Evolutionary conservation across 2,888 invertebrate species (phyloP).

Genomic region (Cheilosia urbana): DNA sequence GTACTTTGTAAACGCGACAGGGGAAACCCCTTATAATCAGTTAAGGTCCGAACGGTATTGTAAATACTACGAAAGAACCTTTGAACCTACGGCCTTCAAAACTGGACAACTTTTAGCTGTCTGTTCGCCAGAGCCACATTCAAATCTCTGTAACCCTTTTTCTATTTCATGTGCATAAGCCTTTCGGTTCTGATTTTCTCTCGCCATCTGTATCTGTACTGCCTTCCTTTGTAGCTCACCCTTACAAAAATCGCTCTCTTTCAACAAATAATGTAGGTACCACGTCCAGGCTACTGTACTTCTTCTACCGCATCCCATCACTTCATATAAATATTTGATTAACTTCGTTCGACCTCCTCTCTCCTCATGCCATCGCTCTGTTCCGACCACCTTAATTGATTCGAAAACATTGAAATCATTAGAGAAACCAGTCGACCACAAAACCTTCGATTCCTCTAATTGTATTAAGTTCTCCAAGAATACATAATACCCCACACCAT

Average conservation of each 20-base stretch:
- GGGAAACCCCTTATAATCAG: no score
- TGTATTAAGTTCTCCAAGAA: constrained; percentile 34
- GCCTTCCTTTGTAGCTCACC: no score
- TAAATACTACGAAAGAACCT: no score
- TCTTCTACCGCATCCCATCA: background rate
- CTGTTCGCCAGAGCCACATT: no score
- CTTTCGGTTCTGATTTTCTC: no score
- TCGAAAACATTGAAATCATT: constrained; percentile 31
- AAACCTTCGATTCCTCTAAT: constrained; percentile 52
- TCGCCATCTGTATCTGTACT: background rate
- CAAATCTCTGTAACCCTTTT: no score
- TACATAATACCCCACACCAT: background rate
- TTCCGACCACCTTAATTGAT: constrained; percentile 36
- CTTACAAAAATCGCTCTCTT: background rate
- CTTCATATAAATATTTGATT: background rate
- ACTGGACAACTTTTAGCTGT: no score
- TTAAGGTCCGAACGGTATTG: no score
- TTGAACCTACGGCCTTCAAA: no score
- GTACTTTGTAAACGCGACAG: no score
- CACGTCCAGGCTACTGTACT: background rate
- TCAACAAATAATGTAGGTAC: background rate
- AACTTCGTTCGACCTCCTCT: background rate
- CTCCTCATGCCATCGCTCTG: background rate
- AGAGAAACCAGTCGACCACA: constrained; percentile 46
- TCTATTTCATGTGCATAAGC: no score